These are phyloP conservation scores for Cassiopea xamachana DNA, from an alignment of 30 jellyfish, hydroid and myxozoan genomes.

Conservation along the genomic window DNA sequence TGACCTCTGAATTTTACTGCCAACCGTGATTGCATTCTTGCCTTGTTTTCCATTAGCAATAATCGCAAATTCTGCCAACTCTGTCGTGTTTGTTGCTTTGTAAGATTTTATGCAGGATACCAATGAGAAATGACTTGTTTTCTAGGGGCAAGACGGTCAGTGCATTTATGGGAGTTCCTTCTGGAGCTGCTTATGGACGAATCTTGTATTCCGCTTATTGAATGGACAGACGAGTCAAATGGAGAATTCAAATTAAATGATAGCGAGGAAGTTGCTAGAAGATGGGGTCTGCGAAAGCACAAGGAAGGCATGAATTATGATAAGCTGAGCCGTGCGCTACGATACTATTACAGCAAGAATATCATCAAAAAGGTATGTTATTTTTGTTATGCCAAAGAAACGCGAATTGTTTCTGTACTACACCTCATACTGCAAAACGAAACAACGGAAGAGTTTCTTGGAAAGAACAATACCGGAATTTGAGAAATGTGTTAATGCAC, in stretches of 20 bases:
- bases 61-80: no score
- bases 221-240: conserved; percentile 97
- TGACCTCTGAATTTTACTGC: no score
- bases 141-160: conserved; percentile 97
- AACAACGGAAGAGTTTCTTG: neutral
- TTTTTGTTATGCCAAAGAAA: neutral
- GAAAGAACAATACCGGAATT: neutral
- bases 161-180: conserved; percentile 97
- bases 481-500: neutral
- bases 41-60: no score
- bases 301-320: conserved; percentile 98
- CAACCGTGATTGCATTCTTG: no score
- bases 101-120: neutral
- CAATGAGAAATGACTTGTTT: neutral
- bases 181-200: conserved; percentile 96
- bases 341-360: conserved; percentile 96
- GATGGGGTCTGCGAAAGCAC: conserved; percentile 98
- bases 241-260: conserved; percentile 93
- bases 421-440: neutral
- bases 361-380: conserved; percentile 88
- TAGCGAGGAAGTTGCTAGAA: conserved; percentile 97
- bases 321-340: conserved; percentile 93
- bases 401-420: neutral
- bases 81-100: neutral
- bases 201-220: conserved; percentile 72